Percentiles rank a stretch among this genome's conserved stretches.
Conservation (phyloP, 2,797 vertebrate genomes). For the Amazonetta brasiliensis region DNA sequence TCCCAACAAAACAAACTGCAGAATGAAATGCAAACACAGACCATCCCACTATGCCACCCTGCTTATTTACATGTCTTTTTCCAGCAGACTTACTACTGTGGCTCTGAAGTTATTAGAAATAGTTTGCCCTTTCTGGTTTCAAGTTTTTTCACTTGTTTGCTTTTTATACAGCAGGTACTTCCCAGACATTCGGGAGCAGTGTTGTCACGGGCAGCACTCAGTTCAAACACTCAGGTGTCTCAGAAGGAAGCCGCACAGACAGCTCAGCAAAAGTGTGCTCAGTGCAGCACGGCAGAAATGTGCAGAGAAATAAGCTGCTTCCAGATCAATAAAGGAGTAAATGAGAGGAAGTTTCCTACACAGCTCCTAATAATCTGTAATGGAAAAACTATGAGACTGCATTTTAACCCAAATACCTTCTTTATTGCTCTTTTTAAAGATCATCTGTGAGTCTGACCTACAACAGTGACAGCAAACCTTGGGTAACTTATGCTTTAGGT, state of each 20-base stretch:
- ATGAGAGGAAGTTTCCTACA: neutral
- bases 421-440: neutral
- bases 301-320: neutral
- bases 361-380: neutral
- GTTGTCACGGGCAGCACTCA: neutral
- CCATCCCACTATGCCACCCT: neutral
- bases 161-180: neutral
- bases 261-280: neutral
- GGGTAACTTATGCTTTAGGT: neutral
- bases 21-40: neutral
- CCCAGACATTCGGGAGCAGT: neutral
- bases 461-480: neutral
- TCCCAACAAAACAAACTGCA: neutral
- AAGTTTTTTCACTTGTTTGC: neutral
- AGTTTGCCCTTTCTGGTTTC: neutral
- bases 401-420: neutral
- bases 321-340: neutral
- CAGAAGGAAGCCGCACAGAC: neutral
- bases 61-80: neutral
- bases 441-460: neutral
- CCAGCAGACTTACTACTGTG: fast-evolving
- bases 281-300: neutral
- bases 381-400: neutral
- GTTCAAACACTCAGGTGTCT: no score
- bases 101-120: neutral